Conservation (phyloP, 2,113 vertebrate species). For the Lophochroa leadbeateri region DNA sequence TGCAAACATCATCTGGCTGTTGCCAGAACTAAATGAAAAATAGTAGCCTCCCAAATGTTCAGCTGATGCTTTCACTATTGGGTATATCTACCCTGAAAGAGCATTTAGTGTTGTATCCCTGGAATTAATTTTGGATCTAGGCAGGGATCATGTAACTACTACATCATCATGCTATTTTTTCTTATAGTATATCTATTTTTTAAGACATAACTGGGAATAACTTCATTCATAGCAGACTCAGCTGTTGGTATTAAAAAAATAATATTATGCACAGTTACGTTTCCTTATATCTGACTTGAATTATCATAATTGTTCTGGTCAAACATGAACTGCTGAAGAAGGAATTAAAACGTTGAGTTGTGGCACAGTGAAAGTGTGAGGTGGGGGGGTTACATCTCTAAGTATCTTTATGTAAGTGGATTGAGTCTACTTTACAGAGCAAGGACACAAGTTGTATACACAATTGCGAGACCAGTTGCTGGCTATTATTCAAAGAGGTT, state of each 20-base stretch:
- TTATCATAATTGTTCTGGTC: not conserved
- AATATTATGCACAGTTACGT: not conserved
- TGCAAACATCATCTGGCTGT: not conserved
- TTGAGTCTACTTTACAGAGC: slow-evolving; percentile 8
- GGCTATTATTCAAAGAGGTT: slow-evolving; percentile 33
- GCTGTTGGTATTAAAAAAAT: not conserved
- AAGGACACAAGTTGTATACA: not conserved
- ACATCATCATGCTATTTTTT: not conserved
- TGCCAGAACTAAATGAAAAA: not conserved
- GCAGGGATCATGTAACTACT: not conserved
- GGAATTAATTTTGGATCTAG: not conserved
- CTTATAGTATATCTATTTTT: not conserved
- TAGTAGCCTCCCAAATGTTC: not conserved
- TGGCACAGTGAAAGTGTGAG: not conserved
- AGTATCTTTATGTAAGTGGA: slow-evolving; percentile 51
- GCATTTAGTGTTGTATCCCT: not conserved
- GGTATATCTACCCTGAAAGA: not conserved
- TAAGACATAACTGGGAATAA: not conserved
- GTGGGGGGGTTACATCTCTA: not conserved
- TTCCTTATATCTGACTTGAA: not conserved
- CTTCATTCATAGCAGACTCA: not conserved
- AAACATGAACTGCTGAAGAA: not conserved
- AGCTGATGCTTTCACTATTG: not conserved
- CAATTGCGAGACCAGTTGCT: not conserved
- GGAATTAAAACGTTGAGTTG: not conserved